Conservation (phyloP, 2,113 vertebrate genomes). For the Phalacrocorax pelagicus region DNA sequence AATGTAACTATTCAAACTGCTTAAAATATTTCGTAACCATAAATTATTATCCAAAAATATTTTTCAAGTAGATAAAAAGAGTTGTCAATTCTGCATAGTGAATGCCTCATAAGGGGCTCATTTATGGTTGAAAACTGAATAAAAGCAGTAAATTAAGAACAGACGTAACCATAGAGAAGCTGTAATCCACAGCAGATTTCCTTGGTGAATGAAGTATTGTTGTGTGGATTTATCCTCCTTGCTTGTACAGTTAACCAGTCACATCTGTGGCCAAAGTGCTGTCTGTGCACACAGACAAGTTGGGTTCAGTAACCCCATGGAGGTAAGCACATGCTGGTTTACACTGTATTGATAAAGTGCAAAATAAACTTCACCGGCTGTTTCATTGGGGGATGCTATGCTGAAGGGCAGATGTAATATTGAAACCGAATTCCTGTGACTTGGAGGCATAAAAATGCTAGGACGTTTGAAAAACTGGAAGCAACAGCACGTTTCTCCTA, state of each 20-base stretch:
- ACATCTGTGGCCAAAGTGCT: constrained; percentile 78
- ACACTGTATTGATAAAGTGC: constrained; percentile 72
- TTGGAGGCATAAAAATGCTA: constrained; percentile 15
- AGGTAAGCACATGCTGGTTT: constrained; percentile 76
- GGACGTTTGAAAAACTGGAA: neutral
- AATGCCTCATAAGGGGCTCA: constrained; percentile 85
- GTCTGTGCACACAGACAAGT: constrained; percentile 77
- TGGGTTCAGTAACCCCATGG: constrained; percentile 72
- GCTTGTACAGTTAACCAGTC: constrained; percentile 84
- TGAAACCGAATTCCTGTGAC: constrained; percentile 7
- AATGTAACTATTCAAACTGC: constrained; percentile 79
- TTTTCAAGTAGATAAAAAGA: constrained; percentile 87
- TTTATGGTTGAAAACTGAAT: constrained; percentile 88
- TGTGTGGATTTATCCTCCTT: constrained; percentile 78
- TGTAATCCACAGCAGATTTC: constrained; percentile 84
- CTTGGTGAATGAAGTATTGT: constrained; percentile 84
- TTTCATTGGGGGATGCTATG: constrained; percentile 67
- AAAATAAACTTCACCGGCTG: constrained; percentile 70
- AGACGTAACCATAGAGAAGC: constrained; percentile 85
- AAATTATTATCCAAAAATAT: constrained; percentile 89
- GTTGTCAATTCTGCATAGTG: constrained; percentile 84
- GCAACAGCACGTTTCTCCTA: neutral
- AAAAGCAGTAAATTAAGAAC: constrained; percentile 84
- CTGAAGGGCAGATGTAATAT: constrained; percentile 37
- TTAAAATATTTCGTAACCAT: constrained; percentile 84